A percentile compares a stretch with the other conserved stretches of the same genome.
Conservation (phyloP, 2,888 invertebrate species). For the Drosophila incognita region DNA sequence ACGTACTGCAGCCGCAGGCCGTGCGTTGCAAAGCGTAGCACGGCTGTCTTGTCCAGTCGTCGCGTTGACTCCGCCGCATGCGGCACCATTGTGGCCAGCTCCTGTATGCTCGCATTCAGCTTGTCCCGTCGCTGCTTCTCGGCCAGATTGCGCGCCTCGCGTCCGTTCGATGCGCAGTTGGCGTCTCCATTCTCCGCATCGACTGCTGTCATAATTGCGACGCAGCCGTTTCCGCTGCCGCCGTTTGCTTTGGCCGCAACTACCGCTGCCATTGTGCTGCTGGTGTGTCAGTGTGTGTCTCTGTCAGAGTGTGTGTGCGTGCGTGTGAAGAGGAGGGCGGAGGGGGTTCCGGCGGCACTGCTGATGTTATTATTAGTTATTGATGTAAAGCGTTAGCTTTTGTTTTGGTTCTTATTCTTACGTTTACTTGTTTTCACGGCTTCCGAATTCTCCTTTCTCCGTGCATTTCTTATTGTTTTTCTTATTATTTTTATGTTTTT, state of each 20-base stretch:
- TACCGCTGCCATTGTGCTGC: slow-evolving; percentile 65
- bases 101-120: slow-evolving; percentile 93
- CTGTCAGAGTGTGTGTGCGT: slow-evolving; percentile 2
- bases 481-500: slow-evolving; percentile 3
- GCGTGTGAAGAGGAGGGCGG: background rate
- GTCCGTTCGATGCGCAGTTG: slow-evolving; percentile 86
- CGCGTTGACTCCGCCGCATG: slow-evolving; percentile 92
- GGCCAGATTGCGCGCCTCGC: slow-evolving; percentile 93
- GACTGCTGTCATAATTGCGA: slow-evolving; percentile 54
- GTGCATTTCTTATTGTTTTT: slow-evolving; percentile 35
- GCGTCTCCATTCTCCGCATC: slow-evolving; percentile 37
- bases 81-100: slow-evolving; percentile 92
- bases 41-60: slow-evolving; percentile 95
- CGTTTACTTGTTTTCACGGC: slow-evolving; percentile 36
- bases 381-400: slow-evolving; percentile 38
- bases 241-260: slow-evolving; percentile 33
- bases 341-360: slow-evolving; percentile 6
- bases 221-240: slow-evolving; percentile 43
- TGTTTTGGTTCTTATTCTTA: slow-evolving; percentile 58
- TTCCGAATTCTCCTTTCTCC: slow-evolving; percentile 37
- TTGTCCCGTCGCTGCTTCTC: slow-evolving; percentile 96
- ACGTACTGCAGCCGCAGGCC: slow-evolving; percentile 92
- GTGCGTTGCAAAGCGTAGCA: slow-evolving; percentile 93
- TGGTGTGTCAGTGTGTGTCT: slow-evolving; percentile 25
- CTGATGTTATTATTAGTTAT: slow-evolving; percentile 17